These are phyloP conservation scores for Craterocephalus amniculus DNA, from an alignment of 2,797 vertebrate species.

Conservation along the genomic window DNA sequence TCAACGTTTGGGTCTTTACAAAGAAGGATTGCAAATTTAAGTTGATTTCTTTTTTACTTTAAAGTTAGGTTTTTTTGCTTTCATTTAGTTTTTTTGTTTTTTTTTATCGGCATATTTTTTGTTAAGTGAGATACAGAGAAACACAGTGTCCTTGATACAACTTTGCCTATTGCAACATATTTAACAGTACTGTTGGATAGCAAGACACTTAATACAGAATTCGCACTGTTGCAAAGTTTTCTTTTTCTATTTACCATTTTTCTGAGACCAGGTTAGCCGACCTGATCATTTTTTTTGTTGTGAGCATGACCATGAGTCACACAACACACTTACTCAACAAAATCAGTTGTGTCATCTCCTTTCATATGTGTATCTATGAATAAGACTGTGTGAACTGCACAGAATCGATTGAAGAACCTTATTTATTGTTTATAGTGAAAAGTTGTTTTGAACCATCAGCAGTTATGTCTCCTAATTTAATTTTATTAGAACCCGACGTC, in stretches of 20 bases:
- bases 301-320: background rate
- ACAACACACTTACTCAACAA: background rate
- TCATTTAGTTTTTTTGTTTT: background rate
- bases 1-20: background rate
- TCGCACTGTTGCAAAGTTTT: background rate
- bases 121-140: background rate
- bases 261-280: background rate
- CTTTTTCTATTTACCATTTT: background rate
- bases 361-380: background rate
- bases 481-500: conserved; percentile 37
- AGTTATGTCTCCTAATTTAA: conserved; percentile 27
- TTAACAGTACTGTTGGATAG: background rate
- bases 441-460: conserved; percentile 26
- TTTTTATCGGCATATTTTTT: background rate
- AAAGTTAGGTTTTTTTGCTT: background rate
- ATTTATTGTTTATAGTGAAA: conserved; percentile 11
- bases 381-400: background rate
- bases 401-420: conserved; percentile 1
- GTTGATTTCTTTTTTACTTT: background rate
- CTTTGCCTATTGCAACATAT: background rate
- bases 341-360: background rate
- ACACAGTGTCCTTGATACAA: background rate
- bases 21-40: background rate
- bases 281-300: background rate
- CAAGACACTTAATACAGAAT: background rate